Percentiles rank a stretch among this genome's conserved stretches.
Evolutionary conservation across 2,797 vertebrate species (phyloP).

Genomic region (Urosaurus nigricauda): DNA sequence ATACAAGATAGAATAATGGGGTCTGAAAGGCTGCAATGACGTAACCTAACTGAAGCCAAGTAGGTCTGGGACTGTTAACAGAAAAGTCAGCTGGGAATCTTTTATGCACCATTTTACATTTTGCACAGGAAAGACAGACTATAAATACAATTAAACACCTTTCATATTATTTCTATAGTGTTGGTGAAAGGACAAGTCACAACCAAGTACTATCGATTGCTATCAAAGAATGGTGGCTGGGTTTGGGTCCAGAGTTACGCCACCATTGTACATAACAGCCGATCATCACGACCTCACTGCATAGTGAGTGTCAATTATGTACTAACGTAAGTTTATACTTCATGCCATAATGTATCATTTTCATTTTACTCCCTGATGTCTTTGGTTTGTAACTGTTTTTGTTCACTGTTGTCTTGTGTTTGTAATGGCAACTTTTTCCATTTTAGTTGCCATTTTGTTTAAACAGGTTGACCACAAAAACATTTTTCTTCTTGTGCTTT

Average conservation of each 20-base stretch:
- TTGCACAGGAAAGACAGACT: background rate
- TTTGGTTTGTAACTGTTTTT: background rate
- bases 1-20: background rate
- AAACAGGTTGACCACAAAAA: constrained; percentile 14
- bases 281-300: constrained; percentile 86
- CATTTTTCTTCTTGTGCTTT: background rate
- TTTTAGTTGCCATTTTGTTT: background rate
- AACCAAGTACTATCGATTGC: constrained; percentile 85
- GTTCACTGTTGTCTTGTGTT: background rate
- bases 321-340: constrained; percentile 85
- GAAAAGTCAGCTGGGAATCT: background rate
- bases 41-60: background rate
- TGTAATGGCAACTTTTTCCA: background rate
- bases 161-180: constrained; percentile 80
- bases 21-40: background rate
- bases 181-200: constrained; percentile 93
- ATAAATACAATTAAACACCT: constrained; percentile 19
- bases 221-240: constrained; percentile 85
- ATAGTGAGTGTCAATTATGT: constrained; percentile 90
- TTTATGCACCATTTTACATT: background rate
- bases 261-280: constrained; percentile 87
- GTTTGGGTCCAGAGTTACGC: constrained; percentile 87
- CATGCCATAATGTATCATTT: constrained; percentile 60
- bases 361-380: no score
- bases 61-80: background rate